A percentile compares a stretch with the other conserved stretches of the same genome.
Evolutionary conservation across 2,113 vertebrate genomes (phyloP).

Genomic region (Dromas ardeola): DNA sequence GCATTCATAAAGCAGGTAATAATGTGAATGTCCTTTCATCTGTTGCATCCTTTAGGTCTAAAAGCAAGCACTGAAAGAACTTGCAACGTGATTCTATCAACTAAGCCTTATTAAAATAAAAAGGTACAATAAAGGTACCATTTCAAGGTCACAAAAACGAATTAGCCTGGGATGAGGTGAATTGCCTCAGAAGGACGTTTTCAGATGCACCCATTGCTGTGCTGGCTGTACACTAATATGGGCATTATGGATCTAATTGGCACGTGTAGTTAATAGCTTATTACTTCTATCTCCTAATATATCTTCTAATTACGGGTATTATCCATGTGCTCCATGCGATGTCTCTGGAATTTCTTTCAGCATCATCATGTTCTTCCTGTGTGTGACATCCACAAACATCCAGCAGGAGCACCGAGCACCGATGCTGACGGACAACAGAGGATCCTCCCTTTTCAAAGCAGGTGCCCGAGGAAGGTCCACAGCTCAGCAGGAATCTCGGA

Average conservation of each 20-base stretch:
- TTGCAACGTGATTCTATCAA: not conserved
- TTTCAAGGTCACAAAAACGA: not conserved
- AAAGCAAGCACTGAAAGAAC: not conserved
- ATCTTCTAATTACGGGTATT: not conserved
- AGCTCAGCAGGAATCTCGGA: not conserved
- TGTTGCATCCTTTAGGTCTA: not conserved
- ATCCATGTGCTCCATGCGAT: not conserved
- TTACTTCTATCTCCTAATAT: not conserved
- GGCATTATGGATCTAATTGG: not conserved
- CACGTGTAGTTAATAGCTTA: not conserved
- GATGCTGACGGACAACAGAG: not conserved
- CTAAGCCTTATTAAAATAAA: not conserved
- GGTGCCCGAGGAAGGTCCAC: not conserved
- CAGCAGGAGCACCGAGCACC: not conserved
- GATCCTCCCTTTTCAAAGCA: not conserved
- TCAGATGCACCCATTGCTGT: not conserved
- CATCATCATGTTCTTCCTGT: not conserved
- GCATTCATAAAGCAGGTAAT: not conserved
- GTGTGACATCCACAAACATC: no score
- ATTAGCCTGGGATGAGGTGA: not conserved
- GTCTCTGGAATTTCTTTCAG: not conserved
- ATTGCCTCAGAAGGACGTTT: not conserved
- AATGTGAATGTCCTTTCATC: not conserved
- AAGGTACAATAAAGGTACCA: not conserved
- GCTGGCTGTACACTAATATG: no score